Evolutionary conservation across 2,888 invertebrate species (phyloP), one percentile per base, ranked within the genome.

Genomic region (Girardia tigrina): DNA sequence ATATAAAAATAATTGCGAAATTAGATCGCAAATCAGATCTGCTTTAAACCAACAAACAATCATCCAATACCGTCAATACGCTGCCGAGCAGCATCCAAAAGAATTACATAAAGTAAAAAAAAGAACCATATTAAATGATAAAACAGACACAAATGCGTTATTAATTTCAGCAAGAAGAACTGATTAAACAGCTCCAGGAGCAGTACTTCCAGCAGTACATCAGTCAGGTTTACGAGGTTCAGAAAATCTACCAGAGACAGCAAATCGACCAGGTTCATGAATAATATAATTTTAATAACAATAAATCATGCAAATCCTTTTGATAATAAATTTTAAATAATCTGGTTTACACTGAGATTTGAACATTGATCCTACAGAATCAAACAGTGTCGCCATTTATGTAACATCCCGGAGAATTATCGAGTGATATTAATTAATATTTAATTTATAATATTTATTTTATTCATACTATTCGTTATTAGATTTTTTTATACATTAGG

Each of bases 171-270:
- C 98, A 98, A 87, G 93, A 91, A 0, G 88, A 91, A 69, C 87
- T 99, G 28, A 92, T 98, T 77, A 88, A 90, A 76, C 95, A 97
- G 82, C 86, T 99, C 71, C 98, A 99, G 85, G 95, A 95, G 80
- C 94, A 98, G 82, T 98, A 99, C 85, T 98, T 94, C 83, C 92
- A 94, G 82, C 95, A 97, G 82, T 98, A 98, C 84, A 94, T 98
- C 89, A 92, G 94, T 81, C 97, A 97, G 84, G 86, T 95, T 42
- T 89, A 87, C 78, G 82, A 83, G 78, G 84, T 84, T 77, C 84
- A 84, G 79, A 77, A 83, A 42, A 75, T 81, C 26, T 83, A 83
- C 75, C 84, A 84, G 77, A 83, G 83, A 83, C 88, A 86, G 81
- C 88, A 85, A 71, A 27, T 75, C 26, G 75, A 75, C 1, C 75